These are phyloP conservation scores for Tinea trinotella DNA, from an alignment of 2,888 invertebrate species.

Conservation along the genomic window DNA sequence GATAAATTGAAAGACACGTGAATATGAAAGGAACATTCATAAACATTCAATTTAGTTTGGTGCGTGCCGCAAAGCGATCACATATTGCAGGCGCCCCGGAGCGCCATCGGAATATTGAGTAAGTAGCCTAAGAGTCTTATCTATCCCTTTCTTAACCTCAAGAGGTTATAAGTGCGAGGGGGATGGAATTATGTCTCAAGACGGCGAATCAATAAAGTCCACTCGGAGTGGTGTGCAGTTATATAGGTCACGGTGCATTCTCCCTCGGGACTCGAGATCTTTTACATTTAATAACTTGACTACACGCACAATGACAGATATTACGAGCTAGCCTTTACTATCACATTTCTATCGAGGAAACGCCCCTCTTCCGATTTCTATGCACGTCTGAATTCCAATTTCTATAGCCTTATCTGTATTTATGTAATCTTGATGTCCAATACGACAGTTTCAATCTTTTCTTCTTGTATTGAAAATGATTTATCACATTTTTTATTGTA, in stretches of 20 bases:
- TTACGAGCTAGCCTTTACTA: neutral
- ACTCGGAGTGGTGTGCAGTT: constrained; percentile 66
- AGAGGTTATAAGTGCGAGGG: constrained; percentile 33
- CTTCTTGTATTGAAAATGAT: constrained; percentile 6
- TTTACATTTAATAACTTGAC: neutral
- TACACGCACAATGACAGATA: neutral
- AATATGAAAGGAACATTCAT: constrained; percentile 28
- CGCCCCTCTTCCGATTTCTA: constrained; percentile 2
- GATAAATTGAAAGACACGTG: neutral
- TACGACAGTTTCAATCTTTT: constrained; percentile 7
- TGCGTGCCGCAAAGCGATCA: constrained; percentile 47
- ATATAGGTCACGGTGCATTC: constrained; percentile 69
- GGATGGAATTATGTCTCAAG: constrained; percentile 63
- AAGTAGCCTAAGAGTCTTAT: constrained; percentile 35
- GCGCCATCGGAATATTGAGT: constrained; percentile 63
- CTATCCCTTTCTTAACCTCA: constrained; percentile 5
- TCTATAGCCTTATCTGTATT: constrained; percentile 4
- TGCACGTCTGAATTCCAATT: constrained; percentile 12
- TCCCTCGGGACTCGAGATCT: neutral
- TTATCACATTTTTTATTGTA: neutral
- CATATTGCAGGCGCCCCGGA: constrained; percentile 50
- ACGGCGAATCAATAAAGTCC: constrained; percentile 74
- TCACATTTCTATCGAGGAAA: neutral
- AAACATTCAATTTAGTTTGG: constrained; percentile 39
- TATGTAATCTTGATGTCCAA: constrained; percentile 11